Conservation (phyloP, 2,113 vertebrate species). For the Scophthalmus maximus region DNA sequence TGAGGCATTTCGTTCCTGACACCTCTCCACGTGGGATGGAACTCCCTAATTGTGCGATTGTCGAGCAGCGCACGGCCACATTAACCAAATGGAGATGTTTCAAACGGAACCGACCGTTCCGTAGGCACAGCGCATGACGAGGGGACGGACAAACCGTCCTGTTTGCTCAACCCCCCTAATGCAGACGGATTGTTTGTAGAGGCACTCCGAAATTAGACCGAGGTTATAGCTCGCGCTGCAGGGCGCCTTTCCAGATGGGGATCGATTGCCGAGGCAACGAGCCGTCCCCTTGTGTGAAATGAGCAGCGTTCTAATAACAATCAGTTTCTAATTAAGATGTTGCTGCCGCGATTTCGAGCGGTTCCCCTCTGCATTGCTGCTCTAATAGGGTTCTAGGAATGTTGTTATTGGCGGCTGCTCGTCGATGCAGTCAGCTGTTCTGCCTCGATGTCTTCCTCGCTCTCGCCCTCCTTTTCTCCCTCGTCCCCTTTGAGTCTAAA, state of each 20-base stretch:
- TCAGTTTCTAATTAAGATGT: conserved; percentile 60
- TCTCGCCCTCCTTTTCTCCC: neutral
- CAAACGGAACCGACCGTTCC: conserved; percentile 24
- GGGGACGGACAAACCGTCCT: neutral
- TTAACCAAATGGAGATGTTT: conserved; percentile 27
- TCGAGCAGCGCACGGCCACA: neutral
- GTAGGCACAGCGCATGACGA: neutral
- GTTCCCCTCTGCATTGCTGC: conserved; percentile 44
- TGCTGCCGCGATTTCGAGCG: conserved; percentile 32
- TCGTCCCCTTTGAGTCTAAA: conserved; percentile 36
- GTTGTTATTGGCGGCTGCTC: conserved; percentile 39
- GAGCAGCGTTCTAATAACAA: conserved; percentile 39
- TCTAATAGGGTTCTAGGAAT: conserved; percentile 26
- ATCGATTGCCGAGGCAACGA: conserved; percentile 60
- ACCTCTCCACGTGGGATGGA: neutral
- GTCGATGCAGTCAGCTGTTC: conserved; percentile 23
- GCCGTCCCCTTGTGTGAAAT: conserved; percentile 14
- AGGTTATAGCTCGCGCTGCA: conserved; percentile 28
- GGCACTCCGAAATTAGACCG: conserved; percentile 30
- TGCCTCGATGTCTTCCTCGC: conserved; percentile 57
- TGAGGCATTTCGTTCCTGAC: no score
- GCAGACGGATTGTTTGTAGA: conserved; percentile 25
- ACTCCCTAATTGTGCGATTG: neutral
- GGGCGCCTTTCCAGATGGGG: conserved; percentile 29
- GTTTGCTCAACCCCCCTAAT: conserved; percentile 15